A percentile compares a stretch with the other conserved stretches of the same genome.
Conservation (phyloP, 2,888 invertebrate genomes). For the Suillia variegata region DNA sequence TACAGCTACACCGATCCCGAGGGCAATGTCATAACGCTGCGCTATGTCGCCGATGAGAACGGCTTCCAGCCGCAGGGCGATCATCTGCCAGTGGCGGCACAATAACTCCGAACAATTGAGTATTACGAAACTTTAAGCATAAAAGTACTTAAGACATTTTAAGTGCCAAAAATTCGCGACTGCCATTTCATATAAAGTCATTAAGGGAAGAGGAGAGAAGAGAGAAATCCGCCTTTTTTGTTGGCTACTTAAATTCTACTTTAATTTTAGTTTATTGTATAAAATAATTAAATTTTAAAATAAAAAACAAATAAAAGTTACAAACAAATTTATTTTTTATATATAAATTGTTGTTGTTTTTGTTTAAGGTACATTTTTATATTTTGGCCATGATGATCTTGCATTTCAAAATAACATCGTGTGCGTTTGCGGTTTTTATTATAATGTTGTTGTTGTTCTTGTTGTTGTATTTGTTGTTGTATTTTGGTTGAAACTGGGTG, state of each 20-base stretch:
- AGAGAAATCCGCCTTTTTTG: too few relatives aligned
- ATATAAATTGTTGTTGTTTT: too few relatives aligned
- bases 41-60: conserved; percentile 74
- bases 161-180: too few relatives aligned
- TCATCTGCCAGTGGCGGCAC: conserved; percentile 67
- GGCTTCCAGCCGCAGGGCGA: conserved; percentile 72
- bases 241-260: too few relatives aligned
- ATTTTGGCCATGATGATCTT: neutral
- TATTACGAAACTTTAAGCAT: neutral
- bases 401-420: neutral
- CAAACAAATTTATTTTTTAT: too few relatives aligned
- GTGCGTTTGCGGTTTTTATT: neutral
- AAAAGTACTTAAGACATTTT: neutral
- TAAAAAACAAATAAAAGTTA: too few relatives aligned
- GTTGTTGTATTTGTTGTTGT: too few relatives aligned
- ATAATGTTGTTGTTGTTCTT: neutral
- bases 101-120: conserved; percentile 28
- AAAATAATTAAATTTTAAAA: too few relatives aligned
- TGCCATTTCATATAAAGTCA: too few relatives aligned
- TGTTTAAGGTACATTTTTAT: neutral
- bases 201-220: too few relatives aligned
- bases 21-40: conserved; percentile 69
- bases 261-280: too few relatives aligned
- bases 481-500: too few relatives aligned
- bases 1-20: conserved; percentile 76